Evolutionary conservation across 1,140 invertebrate genomes (phyloP).

Genomic region (Capitella teleta): DNA sequence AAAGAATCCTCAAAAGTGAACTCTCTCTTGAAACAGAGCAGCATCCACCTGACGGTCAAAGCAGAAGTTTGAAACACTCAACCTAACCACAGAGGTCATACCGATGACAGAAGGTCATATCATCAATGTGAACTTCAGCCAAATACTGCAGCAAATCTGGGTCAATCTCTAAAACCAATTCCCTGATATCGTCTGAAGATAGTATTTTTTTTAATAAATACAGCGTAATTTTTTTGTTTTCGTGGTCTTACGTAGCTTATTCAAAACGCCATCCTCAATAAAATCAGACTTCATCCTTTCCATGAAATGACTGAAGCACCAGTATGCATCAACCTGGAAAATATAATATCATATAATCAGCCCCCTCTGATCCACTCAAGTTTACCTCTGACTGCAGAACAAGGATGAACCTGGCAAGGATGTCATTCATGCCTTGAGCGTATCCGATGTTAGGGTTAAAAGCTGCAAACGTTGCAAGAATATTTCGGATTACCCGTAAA

Average conservation of each 20-base stretch:
- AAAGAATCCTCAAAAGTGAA: conserved; percentile 29
- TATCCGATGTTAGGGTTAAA: conserved; percentile 32
- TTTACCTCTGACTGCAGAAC: conserved; percentile 35
- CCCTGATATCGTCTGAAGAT: conserved; percentile 25
- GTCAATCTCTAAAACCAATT: conserved; percentile 30
- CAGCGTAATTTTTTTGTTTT: too few species aligned
- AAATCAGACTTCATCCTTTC: conserved; percentile 32
- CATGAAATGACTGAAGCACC: conserved; percentile 37
- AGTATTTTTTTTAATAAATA: too few species aligned
- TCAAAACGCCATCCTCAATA: conserved; percentile 31
- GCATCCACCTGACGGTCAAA: conserved; percentile 26
- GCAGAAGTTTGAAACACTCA: conserved; percentile 7
- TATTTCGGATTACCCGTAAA: conserved; percentile 26
- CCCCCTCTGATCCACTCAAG: neutral
- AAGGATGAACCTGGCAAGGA: conserved; percentile 29
- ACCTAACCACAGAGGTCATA: conserved; percentile 9
- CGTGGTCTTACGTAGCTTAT: conserved; percentile 36
- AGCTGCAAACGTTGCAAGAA: conserved; percentile 29
- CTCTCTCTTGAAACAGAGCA: conserved; percentile 37
- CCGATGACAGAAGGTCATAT: conserved; percentile 38
- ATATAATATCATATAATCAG: neutral
- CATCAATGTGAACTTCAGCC: conserved; percentile 23
- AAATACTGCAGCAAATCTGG: conserved; percentile 22
- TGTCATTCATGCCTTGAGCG: conserved; percentile 40
- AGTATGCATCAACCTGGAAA: conserved; percentile 33